Evolutionary conservation across 2,888 invertebrate genomes (phyloP).

Genomic region (Lasioglossum oenotherae): DNA sequence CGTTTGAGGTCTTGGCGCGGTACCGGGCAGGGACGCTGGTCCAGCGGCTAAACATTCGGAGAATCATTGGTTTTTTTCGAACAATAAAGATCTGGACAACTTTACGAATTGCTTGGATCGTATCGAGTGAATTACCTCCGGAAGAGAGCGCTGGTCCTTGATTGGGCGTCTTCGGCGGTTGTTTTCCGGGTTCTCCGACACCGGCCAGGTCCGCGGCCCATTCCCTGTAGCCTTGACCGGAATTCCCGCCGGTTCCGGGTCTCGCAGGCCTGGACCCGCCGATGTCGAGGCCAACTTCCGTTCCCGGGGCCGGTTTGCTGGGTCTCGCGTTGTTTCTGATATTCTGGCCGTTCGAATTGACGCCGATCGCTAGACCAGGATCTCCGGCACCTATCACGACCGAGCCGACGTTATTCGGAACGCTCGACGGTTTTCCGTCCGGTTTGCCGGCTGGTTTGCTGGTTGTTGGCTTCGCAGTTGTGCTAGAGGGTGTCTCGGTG

Average conservation of each 20-base stretch:
- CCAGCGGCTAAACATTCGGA: background rate
- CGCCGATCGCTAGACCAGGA: constrained; percentile 76
- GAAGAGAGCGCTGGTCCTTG: constrained; percentile 69
- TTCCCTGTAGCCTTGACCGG: constrained; percentile 76
- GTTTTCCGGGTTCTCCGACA: constrained; percentile 74
- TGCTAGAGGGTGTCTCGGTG: constrained; percentile 33
- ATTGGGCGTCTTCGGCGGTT: constrained; percentile 69
- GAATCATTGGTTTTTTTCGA: background rate
- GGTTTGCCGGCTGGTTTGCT: constrained; percentile 20
- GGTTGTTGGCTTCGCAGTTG: constrained; percentile 43
- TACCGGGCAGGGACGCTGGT: constrained; percentile 17
- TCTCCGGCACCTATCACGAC: constrained; percentile 74
- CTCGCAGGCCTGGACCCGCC: constrained; percentile 65
- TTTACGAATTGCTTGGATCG: too few species aligned
- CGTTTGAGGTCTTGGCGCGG: constrained; percentile 27
- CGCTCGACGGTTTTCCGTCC: constrained; percentile 16
- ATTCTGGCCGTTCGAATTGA: constrained; percentile 69
- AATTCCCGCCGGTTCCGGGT: constrained; percentile 70
- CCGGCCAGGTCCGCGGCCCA: constrained; percentile 80
- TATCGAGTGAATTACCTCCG: constrained; percentile 29
- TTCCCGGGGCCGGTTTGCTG: constrained; percentile 78
- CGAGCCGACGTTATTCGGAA: constrained; percentile 59
- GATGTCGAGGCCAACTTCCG: constrained; percentile 79
- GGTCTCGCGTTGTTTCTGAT: constrained; percentile 71
- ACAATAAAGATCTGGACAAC: background rate